Conservation (phyloP, 2,888 invertebrate genomes). For the Odiellus spinosus region DNA sequence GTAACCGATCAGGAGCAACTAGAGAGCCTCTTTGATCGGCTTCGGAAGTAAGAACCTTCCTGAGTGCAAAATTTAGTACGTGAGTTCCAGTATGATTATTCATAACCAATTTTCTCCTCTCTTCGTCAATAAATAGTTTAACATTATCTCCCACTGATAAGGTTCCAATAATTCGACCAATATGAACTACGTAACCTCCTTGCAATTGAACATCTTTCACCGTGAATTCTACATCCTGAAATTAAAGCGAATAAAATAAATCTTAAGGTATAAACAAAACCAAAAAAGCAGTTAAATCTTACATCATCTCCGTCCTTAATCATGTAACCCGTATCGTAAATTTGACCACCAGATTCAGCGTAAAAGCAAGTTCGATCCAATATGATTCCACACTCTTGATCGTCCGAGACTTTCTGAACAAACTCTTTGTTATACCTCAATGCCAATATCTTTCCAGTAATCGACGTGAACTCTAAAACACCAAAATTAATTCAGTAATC, state of each 20-base stretch:
- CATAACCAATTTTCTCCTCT: conserved; percentile 81
- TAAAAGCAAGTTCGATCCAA: conserved; percentile 89
- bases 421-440: conserved; percentile 65
- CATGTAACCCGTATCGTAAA: conserved; percentile 85
- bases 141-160: conserved; percentile 73
- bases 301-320: conserved; percentile 61
- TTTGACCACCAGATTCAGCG: conserved; percentile 98
- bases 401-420: conserved; percentile 60
- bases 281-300: too few relatives aligned
- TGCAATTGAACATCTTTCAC: conserved; percentile 86
- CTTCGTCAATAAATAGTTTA: conserved; percentile 60
- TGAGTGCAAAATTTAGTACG: conserved; percentile 80
- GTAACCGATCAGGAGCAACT: conserved; percentile 86
- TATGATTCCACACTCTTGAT: conserved; percentile 79
- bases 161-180: conserved; percentile 41
- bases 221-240: conserved; percentile 60
- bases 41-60: conserved; percentile 73
- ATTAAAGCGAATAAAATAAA: too few relatives aligned
- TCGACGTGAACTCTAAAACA: conserved; percentile 46
- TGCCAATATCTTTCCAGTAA: conserved; percentile 61
- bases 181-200: conserved; percentile 88
- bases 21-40: conserved; percentile 92
- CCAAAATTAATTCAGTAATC: too few relatives aligned
- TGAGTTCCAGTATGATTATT: conserved; percentile 98
- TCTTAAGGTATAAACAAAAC: too few relatives aligned